Conservation (phyloP, 2,888 invertebrate species). For the Gastrophysa polygoni region DNA sequence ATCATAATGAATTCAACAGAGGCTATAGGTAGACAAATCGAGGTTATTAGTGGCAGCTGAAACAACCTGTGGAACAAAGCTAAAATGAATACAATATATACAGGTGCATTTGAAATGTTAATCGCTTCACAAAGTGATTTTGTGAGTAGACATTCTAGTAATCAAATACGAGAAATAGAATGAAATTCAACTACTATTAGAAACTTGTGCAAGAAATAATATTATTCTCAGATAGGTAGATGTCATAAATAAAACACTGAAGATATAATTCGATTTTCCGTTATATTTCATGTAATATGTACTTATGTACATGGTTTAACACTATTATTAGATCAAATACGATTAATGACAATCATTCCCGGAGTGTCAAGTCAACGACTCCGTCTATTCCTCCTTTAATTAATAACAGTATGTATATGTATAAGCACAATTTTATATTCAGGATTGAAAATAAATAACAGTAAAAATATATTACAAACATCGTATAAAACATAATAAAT, state of each 20-base stretch:
- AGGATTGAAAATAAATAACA: constrained; percentile 56
- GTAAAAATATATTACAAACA: constrained; percentile 57
- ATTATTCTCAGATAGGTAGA: no score
- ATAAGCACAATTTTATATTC: constrained; percentile 48
- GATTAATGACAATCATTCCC: constrained; percentile 59
- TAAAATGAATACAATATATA: no score
- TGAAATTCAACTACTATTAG: no score
- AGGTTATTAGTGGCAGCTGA: no score
- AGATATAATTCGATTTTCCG: constrained; percentile 46
- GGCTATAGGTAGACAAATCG: no score
- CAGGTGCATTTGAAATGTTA: no score
- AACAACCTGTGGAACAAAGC: no score
- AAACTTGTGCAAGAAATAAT: no score
- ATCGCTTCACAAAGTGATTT: no score
- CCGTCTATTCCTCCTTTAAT: constrained; percentile 44
- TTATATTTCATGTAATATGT: constrained; percentile 58
- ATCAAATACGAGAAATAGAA: no score
- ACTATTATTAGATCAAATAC: constrained; percentile 58
- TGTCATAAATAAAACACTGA: constrained; percentile 16
- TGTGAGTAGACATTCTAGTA: no score
- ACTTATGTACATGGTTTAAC: constrained; percentile 60
- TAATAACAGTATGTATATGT: constrained; percentile 49
- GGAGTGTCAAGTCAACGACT: constrained; percentile 48
- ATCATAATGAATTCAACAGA: no score
- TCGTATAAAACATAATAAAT: constrained; percentile 57